phyloP scores from a whole-genome alignment of 2,797 vertebrate species.

The Arrhamphus sclerolepis region DNA sequence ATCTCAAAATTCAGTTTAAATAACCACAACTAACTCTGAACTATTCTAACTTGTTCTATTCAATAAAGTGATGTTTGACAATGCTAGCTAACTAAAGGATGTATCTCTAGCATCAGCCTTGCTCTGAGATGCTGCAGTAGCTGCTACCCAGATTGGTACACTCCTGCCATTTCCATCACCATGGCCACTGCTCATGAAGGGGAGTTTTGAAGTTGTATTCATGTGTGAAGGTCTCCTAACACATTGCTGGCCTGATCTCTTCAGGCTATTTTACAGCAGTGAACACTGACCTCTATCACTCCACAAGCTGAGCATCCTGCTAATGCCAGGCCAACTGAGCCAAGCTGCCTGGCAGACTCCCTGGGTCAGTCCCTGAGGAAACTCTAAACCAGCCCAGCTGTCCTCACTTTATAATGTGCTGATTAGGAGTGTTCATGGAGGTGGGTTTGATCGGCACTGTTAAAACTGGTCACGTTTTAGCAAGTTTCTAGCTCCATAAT shows the following conservation, averaged over 20 bases:
- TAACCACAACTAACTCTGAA: slow-evolving; percentile 8
- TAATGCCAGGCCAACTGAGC: slow-evolving; percentile 60
- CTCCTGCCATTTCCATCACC: slow-evolving; percentile 43
- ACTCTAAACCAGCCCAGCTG: slow-evolving; percentile 65
- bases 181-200: slow-evolving; percentile 68
- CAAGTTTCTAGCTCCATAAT: slow-evolving; percentile 15
- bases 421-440: slow-evolving; percentile 54
- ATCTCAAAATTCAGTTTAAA: slow-evolving; percentile 26
- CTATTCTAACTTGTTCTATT: background rate
- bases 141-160: slow-evolving; percentile 41
- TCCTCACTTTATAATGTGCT: slow-evolving; percentile 69
- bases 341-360: slow-evolving; percentile 47
- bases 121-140: slow-evolving; percentile 31
- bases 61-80: slow-evolving; percentile 2
- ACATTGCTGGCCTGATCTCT: slow-evolving; percentile 51
- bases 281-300: slow-evolving; percentile 72
- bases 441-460: slow-evolving; percentile 21
- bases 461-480: slow-evolving; percentile 22
- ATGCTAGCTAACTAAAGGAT: slow-evolving; percentile 31
- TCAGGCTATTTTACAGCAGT: slow-evolving; percentile 68
- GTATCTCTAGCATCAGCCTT: slow-evolving; percentile 43
- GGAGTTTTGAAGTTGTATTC: slow-evolving; percentile 53
- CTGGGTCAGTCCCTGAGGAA: slow-evolving; percentile 28
- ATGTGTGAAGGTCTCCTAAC: slow-evolving; percentile 67
- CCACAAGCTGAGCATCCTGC: slow-evolving; percentile 61